Percentiles rank a stretch among this genome's conserved stretches.
Evolutionary conservation across 2,797 vertebrate species (phyloP).

Genomic region (Danio kyathit): DNA sequence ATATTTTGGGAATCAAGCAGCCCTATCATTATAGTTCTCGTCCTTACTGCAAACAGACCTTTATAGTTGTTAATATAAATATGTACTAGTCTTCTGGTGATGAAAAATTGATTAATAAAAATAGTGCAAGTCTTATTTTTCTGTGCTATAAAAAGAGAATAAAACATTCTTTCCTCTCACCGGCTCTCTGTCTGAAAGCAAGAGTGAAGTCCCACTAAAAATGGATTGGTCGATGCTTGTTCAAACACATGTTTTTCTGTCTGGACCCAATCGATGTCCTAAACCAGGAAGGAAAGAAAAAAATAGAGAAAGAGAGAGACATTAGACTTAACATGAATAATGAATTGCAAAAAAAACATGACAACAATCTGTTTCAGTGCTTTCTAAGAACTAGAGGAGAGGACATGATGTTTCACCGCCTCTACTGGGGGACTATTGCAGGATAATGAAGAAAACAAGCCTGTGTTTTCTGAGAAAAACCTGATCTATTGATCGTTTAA

Average conservation of each 20-base stretch:
- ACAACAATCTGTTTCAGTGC: constrained; percentile 14
- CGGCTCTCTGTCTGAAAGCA: constrained; percentile 98
- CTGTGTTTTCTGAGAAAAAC: constrained; percentile 45
- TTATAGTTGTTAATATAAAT: not conserved
- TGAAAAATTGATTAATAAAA: too few relatives aligned
- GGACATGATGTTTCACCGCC: constrained; percentile 21
- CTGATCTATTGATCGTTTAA: constrained; percentile 31
- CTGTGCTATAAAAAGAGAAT: not conserved
- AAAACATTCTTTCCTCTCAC: constrained; percentile 77
- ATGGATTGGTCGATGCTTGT: constrained; percentile 96
- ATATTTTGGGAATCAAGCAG: too few relatives aligned
- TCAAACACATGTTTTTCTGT: constrained; percentile 99
- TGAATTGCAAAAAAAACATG: not conserved
- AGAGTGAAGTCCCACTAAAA: constrained; percentile 96
- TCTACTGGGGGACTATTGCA: constrained; percentile 38
- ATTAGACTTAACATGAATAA: constrained; percentile 20
- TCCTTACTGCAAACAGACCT: not conserved
- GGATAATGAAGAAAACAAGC: constrained; percentile 19
- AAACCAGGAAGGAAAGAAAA: constrained; percentile 59
- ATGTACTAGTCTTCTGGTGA: too few relatives aligned
- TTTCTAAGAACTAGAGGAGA: constrained; percentile 44
- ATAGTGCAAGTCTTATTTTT: not conserved
- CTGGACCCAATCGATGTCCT: constrained; percentile 99
- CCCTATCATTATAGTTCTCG: too few relatives aligned
- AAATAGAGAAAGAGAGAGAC: constrained; percentile 27